These are phyloP conservation scores for Luehdorfia chinensis DNA, from an alignment of 1,140 invertebrate genomes.

Conservation along the genomic window DNA sequence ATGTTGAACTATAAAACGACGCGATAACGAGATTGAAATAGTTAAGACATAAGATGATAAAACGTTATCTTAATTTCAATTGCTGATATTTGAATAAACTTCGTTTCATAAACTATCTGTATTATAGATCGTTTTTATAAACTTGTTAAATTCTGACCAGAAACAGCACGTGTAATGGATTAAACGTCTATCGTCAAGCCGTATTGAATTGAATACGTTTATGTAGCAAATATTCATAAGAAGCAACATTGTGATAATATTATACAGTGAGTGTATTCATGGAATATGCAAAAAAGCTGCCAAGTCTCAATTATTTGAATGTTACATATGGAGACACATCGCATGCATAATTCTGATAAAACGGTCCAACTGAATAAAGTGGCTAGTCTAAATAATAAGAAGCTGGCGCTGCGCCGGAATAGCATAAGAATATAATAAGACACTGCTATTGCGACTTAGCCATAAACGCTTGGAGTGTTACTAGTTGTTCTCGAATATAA, in stretches of 20 bases:
- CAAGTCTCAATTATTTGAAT: conserved; percentile 28
- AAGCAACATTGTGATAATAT: not conserved
- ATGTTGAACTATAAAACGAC: too few species aligned
- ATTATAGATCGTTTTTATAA: too few species aligned
- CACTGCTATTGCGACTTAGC: conserved; percentile 30
- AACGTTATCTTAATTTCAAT: too few species aligned
- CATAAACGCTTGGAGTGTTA: conserved; percentile 26
- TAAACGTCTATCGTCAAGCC: too few species aligned
- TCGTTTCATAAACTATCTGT: too few species aligned
- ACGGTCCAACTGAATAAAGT: conserved; percentile 37
- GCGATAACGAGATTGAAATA: too few species aligned
- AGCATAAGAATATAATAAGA: conserved; percentile 43
- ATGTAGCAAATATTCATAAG: too few species aligned
- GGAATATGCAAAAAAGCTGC: conserved; percentile 1
- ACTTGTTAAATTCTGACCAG: too few species aligned
- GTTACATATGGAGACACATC: conserved; percentile 32
- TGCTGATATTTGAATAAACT: too few species aligned
- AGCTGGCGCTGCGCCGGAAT: conserved; percentile 39
- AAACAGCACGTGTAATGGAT: too few species aligned
- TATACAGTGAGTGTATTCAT: conserved; percentile 4
- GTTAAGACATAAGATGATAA: too few species aligned
- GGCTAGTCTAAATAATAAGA: conserved; percentile 57
- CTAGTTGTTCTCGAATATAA: conserved; percentile 19
- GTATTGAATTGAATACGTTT: too few species aligned
- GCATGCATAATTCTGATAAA: conserved; percentile 30